These are phyloP conservation scores for Atractosteus spatula DNA, from an alignment of 2,113 vertebrate genomes.

Conservation along the genomic window DNA sequence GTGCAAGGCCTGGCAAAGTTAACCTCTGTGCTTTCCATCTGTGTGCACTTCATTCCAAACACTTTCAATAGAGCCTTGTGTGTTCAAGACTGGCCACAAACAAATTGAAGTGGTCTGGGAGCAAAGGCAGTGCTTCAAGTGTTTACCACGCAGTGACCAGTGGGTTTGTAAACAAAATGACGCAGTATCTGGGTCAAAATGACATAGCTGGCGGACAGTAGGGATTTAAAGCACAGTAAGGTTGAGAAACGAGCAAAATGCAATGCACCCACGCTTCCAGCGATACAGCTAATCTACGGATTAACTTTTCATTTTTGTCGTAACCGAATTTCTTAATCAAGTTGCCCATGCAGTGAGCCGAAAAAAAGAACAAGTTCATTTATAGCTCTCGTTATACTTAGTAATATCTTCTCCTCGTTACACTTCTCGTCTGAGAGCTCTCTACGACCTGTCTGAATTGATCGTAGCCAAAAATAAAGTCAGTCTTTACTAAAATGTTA, in stretches of 20 bases:
- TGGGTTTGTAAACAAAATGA: slow-evolving; percentile 18
- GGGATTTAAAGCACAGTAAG: slow-evolving; percentile 1
- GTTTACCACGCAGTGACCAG: slow-evolving; percentile 16
- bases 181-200: slow-evolving; percentile 8
- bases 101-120: slow-evolving; percentile 47
- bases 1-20: slow-evolving; percentile 54
- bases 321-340: too few species aligned
- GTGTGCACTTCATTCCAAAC: slow-evolving; percentile 51
- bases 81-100: slow-evolving; percentile 51
- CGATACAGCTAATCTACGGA: too few species aligned
- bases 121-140: slow-evolving; percentile 15
- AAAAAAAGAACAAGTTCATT: too few species aligned
- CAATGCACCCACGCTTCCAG: too few species aligned
- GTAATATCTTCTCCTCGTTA: too few species aligned
- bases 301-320: too few species aligned
- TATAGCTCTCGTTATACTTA: too few species aligned
- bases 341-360: too few species aligned
- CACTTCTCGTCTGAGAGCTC: too few species aligned
- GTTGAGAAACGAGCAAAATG: slow-evolving; percentile 7
- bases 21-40: slow-evolving; percentile 56
- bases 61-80: slow-evolving; percentile 63
- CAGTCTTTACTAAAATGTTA: too few species aligned
- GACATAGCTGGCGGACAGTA: slow-evolving; percentile 16
- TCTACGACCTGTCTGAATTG: too few species aligned
- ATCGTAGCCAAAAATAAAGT: too few species aligned